A percentile compares a stretch with the other conserved stretches of the same genome.
Conservation (phyloP, 2,888 invertebrate species). For the Chymomyza fuscimana region DNA sequence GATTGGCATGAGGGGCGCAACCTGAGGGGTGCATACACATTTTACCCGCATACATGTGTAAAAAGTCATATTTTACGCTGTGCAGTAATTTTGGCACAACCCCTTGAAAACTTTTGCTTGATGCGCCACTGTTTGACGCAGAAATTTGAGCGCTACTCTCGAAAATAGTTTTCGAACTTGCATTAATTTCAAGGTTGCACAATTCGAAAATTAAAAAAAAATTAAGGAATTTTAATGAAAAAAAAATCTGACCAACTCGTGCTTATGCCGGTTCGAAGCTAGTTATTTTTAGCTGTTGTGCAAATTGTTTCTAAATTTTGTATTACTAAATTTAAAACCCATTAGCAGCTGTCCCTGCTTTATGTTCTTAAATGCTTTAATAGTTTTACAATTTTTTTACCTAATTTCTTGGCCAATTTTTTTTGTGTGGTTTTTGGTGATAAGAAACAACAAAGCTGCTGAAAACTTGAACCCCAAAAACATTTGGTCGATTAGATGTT, state of each 20-base stretch:
- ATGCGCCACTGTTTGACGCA: not conserved
- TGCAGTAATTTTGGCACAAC: constrained; percentile 28
- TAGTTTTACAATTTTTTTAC: not conserved
- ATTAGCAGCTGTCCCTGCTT: constrained; percentile 1
- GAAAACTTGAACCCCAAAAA: constrained; percentile 18
- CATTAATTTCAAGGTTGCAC: constrained; percentile 40
- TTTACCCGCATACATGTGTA: not conserved
- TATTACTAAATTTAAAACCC: not conserved
- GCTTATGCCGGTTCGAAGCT: constrained; percentile 45
- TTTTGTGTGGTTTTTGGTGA: constrained; percentile 1
- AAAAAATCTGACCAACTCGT: constrained; percentile 20
- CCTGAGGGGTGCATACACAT: constrained; percentile 13
- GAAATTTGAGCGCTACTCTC: constrained; percentile 4
- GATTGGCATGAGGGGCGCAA: constrained; percentile 27
- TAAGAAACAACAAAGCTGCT: constrained; percentile 23
- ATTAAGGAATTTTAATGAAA: constrained; percentile 5
- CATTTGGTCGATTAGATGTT: constrained; percentile 50
- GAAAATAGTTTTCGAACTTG: constrained; percentile 28
- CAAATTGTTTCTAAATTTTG: not conserved
- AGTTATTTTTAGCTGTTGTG: constrained; percentile 16
- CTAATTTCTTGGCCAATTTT: constrained; percentile 8
- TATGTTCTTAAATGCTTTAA: not conserved
- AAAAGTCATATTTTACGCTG: not conserved
- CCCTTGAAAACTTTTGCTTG: constrained; percentile 42
- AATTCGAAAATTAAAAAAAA: constrained; percentile 35